phyloP scores from a whole-genome alignment of 2,888 invertebrate genomes.

The Nomada ruficornis region DNA sequence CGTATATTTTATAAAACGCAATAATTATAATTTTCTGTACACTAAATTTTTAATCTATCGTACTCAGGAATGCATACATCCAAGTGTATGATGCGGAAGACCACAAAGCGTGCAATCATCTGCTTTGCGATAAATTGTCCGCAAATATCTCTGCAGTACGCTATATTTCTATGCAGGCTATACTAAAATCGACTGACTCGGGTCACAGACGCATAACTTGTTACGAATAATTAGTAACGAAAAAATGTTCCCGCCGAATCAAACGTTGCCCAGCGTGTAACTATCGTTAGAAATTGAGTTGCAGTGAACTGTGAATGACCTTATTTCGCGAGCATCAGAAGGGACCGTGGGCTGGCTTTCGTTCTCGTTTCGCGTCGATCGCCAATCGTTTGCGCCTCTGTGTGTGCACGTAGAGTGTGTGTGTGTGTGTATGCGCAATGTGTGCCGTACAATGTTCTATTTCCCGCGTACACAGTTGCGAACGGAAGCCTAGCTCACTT shows the following conservation, averaged over 20 bases:
- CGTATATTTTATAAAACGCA: too few relatives aligned
- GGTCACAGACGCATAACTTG: slow-evolving; percentile 12
- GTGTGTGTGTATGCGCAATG: neutral
- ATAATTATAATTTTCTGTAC: too few relatives aligned
- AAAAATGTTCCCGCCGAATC: slow-evolving; percentile 60
- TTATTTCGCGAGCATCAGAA: slow-evolving; percentile 67
- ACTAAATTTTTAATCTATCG: too few relatives aligned
- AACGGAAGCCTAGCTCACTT: neutral
- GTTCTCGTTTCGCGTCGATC: slow-evolving; percentile 47
- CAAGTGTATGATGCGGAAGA: too few relatives aligned
- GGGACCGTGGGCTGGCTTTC: slow-evolving; percentile 52
- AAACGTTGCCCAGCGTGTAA: slow-evolving; percentile 67
- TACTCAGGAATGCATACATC: too few relatives aligned
- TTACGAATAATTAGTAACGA: slow-evolving; percentile 61
- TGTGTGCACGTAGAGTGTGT: too few relatives aligned
- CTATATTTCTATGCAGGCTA: too few relatives aligned
- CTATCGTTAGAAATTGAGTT: slow-evolving; percentile 76
- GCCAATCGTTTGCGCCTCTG: neutral
- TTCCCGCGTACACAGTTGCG: neutral
- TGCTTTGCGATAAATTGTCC: too few relatives aligned
- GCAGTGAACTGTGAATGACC: slow-evolving; percentile 76
- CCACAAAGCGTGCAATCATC: too few relatives aligned
- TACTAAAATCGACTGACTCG: slow-evolving; percentile 30
- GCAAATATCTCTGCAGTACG: too few relatives aligned
- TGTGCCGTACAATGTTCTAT: neutral